A percentile compares a stretch with the other conserved stretches of the same genome.
Evolutionary conservation across 1,140 invertebrate genomes (phyloP).

Genomic region (Adelges cooleyi): DNA sequence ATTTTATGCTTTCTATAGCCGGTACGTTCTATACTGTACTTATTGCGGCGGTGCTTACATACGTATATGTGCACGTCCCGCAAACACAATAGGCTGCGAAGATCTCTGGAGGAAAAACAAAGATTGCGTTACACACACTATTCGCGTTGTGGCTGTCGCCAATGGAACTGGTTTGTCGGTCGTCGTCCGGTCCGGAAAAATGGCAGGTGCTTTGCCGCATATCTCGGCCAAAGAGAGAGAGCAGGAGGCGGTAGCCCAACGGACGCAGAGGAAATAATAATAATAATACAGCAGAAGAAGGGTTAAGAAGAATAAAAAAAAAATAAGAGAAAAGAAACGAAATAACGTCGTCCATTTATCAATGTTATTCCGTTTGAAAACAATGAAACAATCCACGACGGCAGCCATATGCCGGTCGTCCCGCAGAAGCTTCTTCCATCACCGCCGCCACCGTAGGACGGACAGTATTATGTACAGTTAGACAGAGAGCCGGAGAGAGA

Average conservation of each 20-base stretch:
- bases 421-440: too few relatives aligned
- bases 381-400: constrained; percentile 22
- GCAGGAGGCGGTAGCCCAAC: not conserved
- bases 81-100: too few relatives aligned
- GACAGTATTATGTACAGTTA: too few relatives aligned
- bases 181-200: not conserved
- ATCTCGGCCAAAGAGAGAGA: not conserved
- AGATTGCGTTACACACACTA: too few relatives aligned
- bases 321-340: not conserved
- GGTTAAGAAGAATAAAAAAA: not conserved
- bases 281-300: not conserved
- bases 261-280: too few relatives aligned
- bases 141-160: too few relatives aligned
- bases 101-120: too few relatives aligned
- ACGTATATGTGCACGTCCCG: too few relatives aligned
- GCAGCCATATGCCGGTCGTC: not conserved
- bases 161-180: constrained; percentile 12
- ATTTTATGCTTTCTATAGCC: too few relatives aligned
- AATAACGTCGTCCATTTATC: constrained; percentile 25
- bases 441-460: too few relatives aligned
- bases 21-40: too few relatives aligned
- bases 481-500: not conserved
- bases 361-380: constrained; percentile 6
- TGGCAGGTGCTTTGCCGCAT: constrained; percentile 25
- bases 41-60: too few relatives aligned